phyloP scores from a whole-genome alignment of 1,140 invertebrate genomes.

The Meloidogyne chitwoodi region DNA sequence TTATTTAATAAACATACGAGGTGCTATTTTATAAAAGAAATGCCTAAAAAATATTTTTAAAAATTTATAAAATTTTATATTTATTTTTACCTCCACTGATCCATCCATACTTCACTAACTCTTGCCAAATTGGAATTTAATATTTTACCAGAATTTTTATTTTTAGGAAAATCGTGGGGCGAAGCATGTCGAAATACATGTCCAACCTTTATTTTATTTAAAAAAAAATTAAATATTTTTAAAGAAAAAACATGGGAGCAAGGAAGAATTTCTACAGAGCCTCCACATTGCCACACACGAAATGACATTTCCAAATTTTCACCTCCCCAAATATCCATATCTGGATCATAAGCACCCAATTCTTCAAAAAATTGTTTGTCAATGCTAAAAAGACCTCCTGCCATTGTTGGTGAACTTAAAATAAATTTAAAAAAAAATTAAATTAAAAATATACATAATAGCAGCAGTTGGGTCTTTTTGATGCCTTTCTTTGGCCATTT shows the following conservation, averaged over 20 bases:
- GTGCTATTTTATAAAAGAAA: conserved; percentile 97
- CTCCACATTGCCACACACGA: conserved; percentile 89
- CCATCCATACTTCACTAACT: conserved; percentile 92
- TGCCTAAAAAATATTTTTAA: conserved; percentile 63
- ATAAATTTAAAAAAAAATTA: not conserved
- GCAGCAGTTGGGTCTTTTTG: conserved; percentile 42
- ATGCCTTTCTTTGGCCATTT: conserved; percentile 39
- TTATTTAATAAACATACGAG: conserved; percentile 73
- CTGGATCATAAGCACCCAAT: conserved; percentile 70
- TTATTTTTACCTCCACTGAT: conserved; percentile 67
- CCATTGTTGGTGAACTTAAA: conserved; percentile 81
- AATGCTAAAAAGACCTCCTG: conserved; percentile 71
- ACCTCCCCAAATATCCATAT: conserved; percentile 65
- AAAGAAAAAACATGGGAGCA: conserved; percentile 73
- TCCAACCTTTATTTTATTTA: conserved; percentile 66
- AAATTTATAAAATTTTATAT: not conserved
- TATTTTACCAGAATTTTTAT: conserved; percentile 91
- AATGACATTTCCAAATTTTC: conserved; percentile 89
- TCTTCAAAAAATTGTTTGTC: conserved; percentile 68
- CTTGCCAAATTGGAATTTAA: conserved; percentile 94
- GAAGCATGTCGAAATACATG: conserved; percentile 98
- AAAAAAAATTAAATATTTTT: not conserved
- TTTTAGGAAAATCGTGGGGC: conserved; percentile 96
- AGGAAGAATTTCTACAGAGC: conserved; percentile 79
- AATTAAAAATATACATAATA: conserved; percentile 29